A percentile compares a stretch with the other conserved stretches of the same genome.
phyloP scores from a whole-genome alignment of 2,888 invertebrate species.

The Beris morrisii region DNA sequence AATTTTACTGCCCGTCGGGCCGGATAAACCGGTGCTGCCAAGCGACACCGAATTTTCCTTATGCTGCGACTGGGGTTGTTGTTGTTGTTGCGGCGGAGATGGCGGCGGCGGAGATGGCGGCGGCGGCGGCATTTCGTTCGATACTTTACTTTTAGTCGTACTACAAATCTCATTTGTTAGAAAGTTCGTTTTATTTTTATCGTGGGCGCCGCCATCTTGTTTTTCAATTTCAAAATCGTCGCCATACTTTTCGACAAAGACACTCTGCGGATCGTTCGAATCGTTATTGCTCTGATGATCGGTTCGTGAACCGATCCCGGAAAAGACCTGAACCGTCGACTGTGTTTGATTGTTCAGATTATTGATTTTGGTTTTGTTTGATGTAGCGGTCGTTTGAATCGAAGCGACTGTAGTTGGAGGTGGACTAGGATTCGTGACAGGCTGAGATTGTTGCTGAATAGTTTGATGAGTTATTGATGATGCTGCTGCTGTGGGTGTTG shows the following conservation, averaged over 20 bases:
- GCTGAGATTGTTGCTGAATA: too few relatives aligned
- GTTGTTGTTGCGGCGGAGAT: slow-evolving; percentile 12
- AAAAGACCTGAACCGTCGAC: too few relatives aligned
- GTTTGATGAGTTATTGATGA: too few relatives aligned
- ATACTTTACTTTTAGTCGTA: neutral
- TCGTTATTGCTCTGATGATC: neutral
- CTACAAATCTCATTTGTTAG: neutral
- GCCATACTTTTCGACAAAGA: neutral
- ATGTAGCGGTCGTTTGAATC: too few relatives aligned
- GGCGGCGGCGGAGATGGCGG: neutral
- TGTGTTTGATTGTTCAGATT: too few relatives aligned
- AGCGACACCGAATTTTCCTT: neutral
- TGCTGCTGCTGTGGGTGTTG: too few relatives aligned
- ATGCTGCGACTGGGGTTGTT: neutral
- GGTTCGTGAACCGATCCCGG: too few relatives aligned
- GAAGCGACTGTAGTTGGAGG: too few relatives aligned
- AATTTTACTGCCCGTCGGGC: slow-evolving; percentile 61
- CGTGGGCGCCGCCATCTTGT: neutral
- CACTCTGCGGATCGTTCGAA: slow-evolving; percentile 9
- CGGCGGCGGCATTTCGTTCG: neutral
- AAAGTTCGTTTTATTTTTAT: neutral
- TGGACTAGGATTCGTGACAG: too few relatives aligned
- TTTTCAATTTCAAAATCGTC: neutral
- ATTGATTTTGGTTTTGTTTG: too few relatives aligned
- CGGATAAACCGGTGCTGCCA: neutral